phyloP scores from a whole-genome alignment of 1,140 invertebrate genomes.

The Bacillus rossius region DNA sequence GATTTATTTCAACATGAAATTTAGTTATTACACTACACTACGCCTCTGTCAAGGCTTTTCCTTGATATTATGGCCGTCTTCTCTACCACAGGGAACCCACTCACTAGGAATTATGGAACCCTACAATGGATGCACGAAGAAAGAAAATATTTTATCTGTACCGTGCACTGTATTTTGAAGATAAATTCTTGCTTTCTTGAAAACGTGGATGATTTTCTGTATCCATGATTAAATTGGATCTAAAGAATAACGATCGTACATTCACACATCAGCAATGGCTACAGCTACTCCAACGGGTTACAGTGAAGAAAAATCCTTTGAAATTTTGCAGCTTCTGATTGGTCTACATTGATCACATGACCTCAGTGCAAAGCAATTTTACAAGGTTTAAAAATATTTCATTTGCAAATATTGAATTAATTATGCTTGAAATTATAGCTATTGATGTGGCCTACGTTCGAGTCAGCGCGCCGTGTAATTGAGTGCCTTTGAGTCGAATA shows the following conservation, averaged over 20 bases:
- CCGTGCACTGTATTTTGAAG: constrained; percentile 28
- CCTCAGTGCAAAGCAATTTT: constrained; percentile 8
- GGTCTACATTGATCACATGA: constrained; percentile 30
- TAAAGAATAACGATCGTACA: constrained; percentile 35
- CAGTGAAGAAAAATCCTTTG: constrained; percentile 34
- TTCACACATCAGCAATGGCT: constrained; percentile 47
- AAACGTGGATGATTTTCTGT: constrained; percentile 32
- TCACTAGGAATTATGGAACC: constrained; percentile 24
- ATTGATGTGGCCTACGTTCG: too few species aligned
- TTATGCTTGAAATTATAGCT: too few species aligned
- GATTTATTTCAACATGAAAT: constrained; percentile 34
- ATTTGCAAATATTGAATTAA: too few species aligned
- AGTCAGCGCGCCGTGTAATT: too few species aligned
- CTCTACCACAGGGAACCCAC: constrained; percentile 27
- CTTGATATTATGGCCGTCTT: constrained; percentile 44
- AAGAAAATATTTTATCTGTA: constrained; percentile 31
- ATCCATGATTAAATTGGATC: constrained; percentile 41
- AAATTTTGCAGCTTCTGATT: constrained; percentile 29
- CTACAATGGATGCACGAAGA: constrained; percentile 16
- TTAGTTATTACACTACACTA: constrained; percentile 39
- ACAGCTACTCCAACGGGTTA: constrained; percentile 36
- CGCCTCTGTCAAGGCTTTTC: constrained; percentile 40
- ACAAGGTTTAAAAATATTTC: too few species aligned
- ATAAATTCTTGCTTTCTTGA: constrained; percentile 29
- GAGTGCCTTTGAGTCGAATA: too few species aligned